Conservation (phyloP, 2,113 vertebrate genomes). For the Antechinus stuartii region DNA sequence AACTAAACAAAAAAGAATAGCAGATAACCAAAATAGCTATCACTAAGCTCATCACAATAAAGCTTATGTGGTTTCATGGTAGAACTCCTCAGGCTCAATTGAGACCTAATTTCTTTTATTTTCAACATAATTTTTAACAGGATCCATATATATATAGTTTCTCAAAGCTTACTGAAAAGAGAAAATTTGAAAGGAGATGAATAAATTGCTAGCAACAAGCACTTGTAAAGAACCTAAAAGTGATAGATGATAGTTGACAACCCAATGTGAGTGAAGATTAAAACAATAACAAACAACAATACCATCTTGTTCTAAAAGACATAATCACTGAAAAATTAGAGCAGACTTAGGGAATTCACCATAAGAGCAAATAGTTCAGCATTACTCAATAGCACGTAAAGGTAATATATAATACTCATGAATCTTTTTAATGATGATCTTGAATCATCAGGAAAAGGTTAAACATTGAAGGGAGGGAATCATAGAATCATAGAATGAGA, state of each 20-base stretch:
- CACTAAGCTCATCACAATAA: neutral
- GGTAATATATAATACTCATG: neutral
- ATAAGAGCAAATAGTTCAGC: neutral
- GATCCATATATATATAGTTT: neutral
- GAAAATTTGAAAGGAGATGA: neutral
- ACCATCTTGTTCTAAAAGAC: neutral
- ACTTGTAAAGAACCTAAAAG: neutral
- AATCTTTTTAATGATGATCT: neutral
- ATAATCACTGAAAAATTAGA: neutral
- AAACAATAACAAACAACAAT: neutral
- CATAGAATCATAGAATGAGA: neutral
- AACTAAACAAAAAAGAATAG: neutral
- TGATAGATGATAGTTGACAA: neutral
- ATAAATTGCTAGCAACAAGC: neutral
- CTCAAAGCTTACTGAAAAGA: neutral
- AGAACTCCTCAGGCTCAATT: neutral
- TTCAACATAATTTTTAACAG: neutral
- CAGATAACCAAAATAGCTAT: neutral
- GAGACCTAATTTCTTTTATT: neutral
- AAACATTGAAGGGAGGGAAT: neutral
- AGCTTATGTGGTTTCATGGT: neutral
- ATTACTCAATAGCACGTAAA: neutral
- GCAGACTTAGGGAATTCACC: neutral
- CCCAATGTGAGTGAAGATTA: neutral
- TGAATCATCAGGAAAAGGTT: neutral